Base-by-base conservation (phyloP, 1,140 invertebrate species). In the Stenopsyche tienmushanensis region DNA sequence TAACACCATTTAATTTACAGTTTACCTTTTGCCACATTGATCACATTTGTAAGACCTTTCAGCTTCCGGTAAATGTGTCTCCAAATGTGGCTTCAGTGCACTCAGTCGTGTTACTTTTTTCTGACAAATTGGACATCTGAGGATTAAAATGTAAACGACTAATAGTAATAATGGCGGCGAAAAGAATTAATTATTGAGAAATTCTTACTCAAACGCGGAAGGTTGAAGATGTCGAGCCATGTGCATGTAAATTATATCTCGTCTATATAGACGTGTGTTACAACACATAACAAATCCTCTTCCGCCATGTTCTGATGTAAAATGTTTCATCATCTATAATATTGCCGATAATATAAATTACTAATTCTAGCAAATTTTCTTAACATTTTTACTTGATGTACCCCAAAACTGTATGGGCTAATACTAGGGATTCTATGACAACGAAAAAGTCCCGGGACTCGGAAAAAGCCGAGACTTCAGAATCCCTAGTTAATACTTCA, bases 201-300 rank as follows among this genome's bases (percentile, higher is more conserved):
- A 26, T 49, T 7, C 45, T 34, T 17, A 68, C 66, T 68, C 44
- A 68, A 68, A 68, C 45, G 66, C 66, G 21, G 62, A 60, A 20
- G 66, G 66, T 39, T 68, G 66, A 10, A 68, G 15, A 47, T 68
- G 66, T 24, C 41, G 52, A 42, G 62, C 66, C 66, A 68, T 68
- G 34, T 68, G 66, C n/a, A 64, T 21, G 26, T 59, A 59, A 23
- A 68, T 64, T 21, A 42, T 29, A n/a, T 41, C 21, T 20, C 58
- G 41, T 13, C 58, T 29, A 59, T 53, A 60, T 15, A 68, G 26
- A 13, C 39, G 60, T 26, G 49, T 52, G 23, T 60, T 54, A 49
- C 66, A 68, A 58, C 66, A 68, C 17, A 47, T 60, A 9, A 68
- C n/a, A 60, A 63, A 68, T 24, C 66, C 66, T 60, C 53, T 58